Percentiles rank a stretch among this genome's conserved stretches.
phyloP scores from a whole-genome alignment of 2,888 invertebrate species.

The Ennomos fuscantarius region DNA sequence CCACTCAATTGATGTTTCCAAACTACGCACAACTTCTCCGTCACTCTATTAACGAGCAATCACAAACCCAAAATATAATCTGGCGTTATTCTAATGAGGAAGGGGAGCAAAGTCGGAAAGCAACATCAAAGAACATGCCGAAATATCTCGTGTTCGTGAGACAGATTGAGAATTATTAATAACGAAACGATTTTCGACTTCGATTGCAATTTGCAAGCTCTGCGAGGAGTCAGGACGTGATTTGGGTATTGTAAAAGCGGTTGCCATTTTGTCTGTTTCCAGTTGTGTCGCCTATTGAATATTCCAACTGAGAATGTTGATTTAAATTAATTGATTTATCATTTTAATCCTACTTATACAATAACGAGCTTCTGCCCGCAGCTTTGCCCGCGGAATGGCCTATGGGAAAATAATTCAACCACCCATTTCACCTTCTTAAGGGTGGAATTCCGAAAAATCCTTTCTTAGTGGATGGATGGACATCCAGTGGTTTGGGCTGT shows the following conservation, averaged over 20 bases:
- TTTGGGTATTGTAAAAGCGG: slow-evolving; percentile 17
- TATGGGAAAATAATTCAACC: no score
- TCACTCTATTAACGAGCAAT: slow-evolving; percentile 24
- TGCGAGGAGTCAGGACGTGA: slow-evolving; percentile 28
- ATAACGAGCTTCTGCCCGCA: no score
- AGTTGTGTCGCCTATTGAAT: no score
- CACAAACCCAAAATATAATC: slow-evolving; percentile 25
- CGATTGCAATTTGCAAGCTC: slow-evolving; percentile 48
- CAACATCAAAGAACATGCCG: slow-evolving; percentile 35
- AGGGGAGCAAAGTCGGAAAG: slow-evolving; percentile 29
- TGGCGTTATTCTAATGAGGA: slow-evolving; percentile 32
- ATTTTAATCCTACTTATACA: no score
- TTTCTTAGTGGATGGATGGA: no score
- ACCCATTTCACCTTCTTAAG: no score
- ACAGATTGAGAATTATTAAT: slow-evolving; percentile 67
- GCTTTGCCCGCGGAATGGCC: no score
- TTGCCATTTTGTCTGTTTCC: neutral
- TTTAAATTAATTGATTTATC: no score
- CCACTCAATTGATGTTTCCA: slow-evolving; percentile 5
- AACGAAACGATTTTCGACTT: slow-evolving; percentile 66
- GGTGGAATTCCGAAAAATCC: no score
- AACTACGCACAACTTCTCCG: slow-evolving; percentile 15
- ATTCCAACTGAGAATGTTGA: no score
- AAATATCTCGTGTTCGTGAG: slow-evolving; percentile 27
- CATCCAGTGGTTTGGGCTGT: no score